Conservation (phyloP, 2,113 vertebrate genomes). For the Cheilinus undulatus region DNA sequence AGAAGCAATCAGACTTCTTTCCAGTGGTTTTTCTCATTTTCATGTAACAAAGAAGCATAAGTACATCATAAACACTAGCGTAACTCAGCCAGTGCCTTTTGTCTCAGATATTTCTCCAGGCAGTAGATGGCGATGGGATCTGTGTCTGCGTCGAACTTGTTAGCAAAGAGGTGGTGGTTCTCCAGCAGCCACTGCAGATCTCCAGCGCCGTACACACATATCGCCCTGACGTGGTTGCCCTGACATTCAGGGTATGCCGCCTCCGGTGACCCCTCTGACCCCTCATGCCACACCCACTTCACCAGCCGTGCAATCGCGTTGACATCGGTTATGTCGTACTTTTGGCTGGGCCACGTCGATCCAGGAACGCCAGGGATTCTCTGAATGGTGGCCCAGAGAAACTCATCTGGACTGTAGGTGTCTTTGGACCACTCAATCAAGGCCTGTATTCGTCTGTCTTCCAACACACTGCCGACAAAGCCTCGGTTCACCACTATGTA, state of each 20-base stretch:
- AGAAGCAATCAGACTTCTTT: no score
- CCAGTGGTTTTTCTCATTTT: no score
- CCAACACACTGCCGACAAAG: constrained; percentile 84
- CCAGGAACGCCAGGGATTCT: constrained; percentile 88
- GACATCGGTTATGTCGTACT: constrained; percentile 89
- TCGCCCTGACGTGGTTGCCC: constrained; percentile 84
- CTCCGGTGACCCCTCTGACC: constrained; percentile 72
- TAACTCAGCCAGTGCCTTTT: constrained; percentile 72
- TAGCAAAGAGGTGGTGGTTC: constrained; percentile 91
- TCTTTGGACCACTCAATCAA: constrained; percentile 91
- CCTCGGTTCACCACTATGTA: constrained; percentile 89
- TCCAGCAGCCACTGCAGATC: constrained; percentile 88
- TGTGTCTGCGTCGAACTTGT: constrained; percentile 89
- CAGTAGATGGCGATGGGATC: constrained; percentile 88
- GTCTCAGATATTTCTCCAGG: constrained; percentile 89
- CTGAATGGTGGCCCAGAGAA: constrained; percentile 93
- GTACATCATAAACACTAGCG: neutral
- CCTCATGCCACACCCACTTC: constrained; percentile 90
- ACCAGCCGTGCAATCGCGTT: constrained; percentile 87
- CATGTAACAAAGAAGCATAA: neutral
- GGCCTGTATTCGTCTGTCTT: constrained; percentile 76
- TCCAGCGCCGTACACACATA: constrained; percentile 90
- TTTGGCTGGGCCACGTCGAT: constrained; percentile 79
- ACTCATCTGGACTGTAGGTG: constrained; percentile 92
- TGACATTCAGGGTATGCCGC: constrained; percentile 87